These are phyloP conservation scores for Petromus typicus DNA, from an alignment of 2,113 vertebrate genomes.

Conservation along the genomic window DNA sequence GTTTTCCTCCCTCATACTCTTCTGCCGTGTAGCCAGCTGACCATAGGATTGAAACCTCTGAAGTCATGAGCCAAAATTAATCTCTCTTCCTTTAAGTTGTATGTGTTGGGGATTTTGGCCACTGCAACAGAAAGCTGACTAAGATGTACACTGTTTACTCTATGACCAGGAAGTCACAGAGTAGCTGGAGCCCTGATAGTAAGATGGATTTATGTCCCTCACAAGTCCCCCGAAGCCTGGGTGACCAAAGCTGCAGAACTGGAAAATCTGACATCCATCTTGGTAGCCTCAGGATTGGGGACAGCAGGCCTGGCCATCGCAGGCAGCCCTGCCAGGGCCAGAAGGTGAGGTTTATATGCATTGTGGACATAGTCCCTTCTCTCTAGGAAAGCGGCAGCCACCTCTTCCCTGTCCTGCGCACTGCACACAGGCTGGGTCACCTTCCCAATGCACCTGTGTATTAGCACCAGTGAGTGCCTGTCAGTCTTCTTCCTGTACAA, in stretches of 20 bases:
- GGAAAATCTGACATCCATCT: neutral
- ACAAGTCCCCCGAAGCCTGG: neutral
- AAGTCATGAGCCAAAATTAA: neutral
- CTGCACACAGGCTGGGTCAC: neutral
- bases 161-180: neutral
- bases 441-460: neutral
- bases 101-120: neutral
- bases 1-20: neutral
- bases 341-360: neutral
- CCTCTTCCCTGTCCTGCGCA: neutral
- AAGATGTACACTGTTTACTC: neutral
- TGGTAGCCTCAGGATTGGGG: neutral
- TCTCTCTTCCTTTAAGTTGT: neutral
- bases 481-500: neutral
- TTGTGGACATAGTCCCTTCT: neutral
- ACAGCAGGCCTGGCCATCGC: neutral
- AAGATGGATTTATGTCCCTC: neutral
- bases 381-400: no score
- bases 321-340: neutral
- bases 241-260: neutral
- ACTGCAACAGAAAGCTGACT: neutral
- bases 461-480: neutral
- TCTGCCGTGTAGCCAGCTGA: neutral
- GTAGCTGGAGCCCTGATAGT: fast-evolving
- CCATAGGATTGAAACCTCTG: neutral